Base-by-base conservation (phyloP, 2,113 vertebrate genomes). In the Pao palembangensis region DNA sequence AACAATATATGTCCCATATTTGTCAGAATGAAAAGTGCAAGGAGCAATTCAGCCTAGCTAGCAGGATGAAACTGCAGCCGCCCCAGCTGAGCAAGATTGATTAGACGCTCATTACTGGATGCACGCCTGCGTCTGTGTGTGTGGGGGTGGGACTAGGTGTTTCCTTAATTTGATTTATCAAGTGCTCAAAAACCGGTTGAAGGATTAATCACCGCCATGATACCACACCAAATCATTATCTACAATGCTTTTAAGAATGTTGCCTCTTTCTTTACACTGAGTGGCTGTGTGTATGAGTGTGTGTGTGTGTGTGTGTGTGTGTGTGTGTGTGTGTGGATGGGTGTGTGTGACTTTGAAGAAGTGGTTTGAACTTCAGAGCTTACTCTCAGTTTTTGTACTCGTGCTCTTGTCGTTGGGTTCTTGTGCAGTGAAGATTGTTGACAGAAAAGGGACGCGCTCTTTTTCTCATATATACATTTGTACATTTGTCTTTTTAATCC, bases 81-180 rank as follows among this genome's bases (percentile, higher is more conserved):
- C 46, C 18, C 54, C n/a, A 38, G 34, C 58, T 54, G 67, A 64
- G 57, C 57, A 49, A 82, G 85, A 86, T 83, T 82, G 85, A 88
- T 88, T 86, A 58, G 77, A 61, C 31, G 58, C 69, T 81, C 76
- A 78, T 83, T 83, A 81, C 76, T 64, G 23, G 49, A n/a, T 55
- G 64, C 59, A 64, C 23, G 54, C 66, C 25, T 43, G 64, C 19
- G 2, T 61, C 51, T 3, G 56, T 60, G 61, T 42, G 21, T 55
- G 64, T 58, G 50, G 34, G 73, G 21, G 61, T 49, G 47, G 23
- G 61, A 62, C 71, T 73, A 60, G 65, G 72, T 51, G 71, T 81
- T 81, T 85, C 76, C 76, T 78, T 83, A 55, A 81, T 85, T 85
- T 83, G 79, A 88, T 87, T 87, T 77, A 81, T 83, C 73, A 85